Evolutionary conservation across 2,113 vertebrate genomes (phyloP).

Genomic region (Rhadina sibilatrix): DNA sequence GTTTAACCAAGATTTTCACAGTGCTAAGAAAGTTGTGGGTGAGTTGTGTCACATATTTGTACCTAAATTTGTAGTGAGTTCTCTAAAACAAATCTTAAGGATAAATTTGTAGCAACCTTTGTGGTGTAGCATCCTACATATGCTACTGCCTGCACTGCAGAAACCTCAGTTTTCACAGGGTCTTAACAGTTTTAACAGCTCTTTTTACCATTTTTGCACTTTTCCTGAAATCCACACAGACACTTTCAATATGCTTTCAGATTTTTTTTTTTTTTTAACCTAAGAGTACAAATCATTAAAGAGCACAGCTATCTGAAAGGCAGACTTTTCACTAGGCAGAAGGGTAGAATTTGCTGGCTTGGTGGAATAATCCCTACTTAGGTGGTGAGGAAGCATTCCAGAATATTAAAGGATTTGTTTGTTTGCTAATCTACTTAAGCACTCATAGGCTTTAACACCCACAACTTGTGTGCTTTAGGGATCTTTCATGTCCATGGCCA

Average conservation of each 20-base stretch:
- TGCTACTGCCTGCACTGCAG: neutral
- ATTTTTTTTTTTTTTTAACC: neutral
- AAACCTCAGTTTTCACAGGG: neutral
- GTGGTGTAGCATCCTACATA: neutral
- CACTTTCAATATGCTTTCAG: neutral
- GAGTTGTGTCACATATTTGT: neutral
- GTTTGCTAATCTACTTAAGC: slow-evolving; percentile 64
- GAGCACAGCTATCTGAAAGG: neutral
- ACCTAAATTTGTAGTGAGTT: neutral
- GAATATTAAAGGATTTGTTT: slow-evolving; percentile 61
- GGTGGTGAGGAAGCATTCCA: slow-evolving; percentile 50
- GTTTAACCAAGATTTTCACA: neutral
- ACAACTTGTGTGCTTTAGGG: neutral
- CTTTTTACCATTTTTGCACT: neutral
- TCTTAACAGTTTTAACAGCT: neutral
- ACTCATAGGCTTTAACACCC: slow-evolving; percentile 21
- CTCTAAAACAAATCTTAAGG: neutral
- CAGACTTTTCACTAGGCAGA: neutral
- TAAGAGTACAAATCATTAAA: neutral
- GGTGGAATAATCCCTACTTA: slow-evolving; percentile 44
- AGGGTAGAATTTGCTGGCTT: neutral
- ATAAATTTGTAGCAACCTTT: neutral
- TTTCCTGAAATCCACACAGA: neutral
- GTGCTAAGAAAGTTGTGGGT: neutral
- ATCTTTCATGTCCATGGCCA: neutral